A percentile compares a stretch with the other conserved stretches of the same genome.
These are phyloP conservation scores for Aeoliscus strigatus DNA, from an alignment of 2,797 vertebrate species.

Conservation along the genomic window DNA sequence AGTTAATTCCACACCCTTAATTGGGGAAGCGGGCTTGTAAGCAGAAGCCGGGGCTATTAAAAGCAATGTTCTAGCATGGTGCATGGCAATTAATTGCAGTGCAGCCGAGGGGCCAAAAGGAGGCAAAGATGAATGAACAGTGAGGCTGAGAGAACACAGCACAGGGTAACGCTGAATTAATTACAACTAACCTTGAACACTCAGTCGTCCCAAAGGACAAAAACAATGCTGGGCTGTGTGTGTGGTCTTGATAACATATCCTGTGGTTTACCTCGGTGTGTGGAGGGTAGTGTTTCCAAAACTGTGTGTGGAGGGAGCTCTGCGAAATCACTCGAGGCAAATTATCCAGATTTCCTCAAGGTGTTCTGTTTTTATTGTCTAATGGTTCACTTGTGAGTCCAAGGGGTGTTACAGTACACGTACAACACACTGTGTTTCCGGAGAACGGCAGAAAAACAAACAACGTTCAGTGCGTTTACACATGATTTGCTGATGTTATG, in stretches of 20 bases:
- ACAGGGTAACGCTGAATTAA: constrained; percentile 36
- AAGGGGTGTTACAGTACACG: too few relatives aligned
- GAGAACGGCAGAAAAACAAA: too few relatives aligned
- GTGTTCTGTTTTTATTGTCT: too few relatives aligned
- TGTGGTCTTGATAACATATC: constrained; percentile 2
- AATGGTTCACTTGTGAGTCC: too few relatives aligned
- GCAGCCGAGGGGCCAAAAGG: constrained; percentile 18
- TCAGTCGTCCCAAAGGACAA: constrained; percentile 25
- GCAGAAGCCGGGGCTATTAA: constrained; percentile 25
- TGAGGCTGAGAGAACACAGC: constrained; percentile 11
- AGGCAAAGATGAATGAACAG: constrained; percentile 32
- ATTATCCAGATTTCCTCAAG: too few relatives aligned
- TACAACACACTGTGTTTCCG: too few relatives aligned
- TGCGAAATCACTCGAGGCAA: too few relatives aligned
- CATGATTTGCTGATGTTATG: too few relatives aligned
- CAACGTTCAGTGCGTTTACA: too few relatives aligned
- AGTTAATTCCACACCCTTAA: constrained; percentile 27
- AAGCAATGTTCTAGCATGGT: constrained; percentile 13
- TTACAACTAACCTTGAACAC: constrained; percentile 48
- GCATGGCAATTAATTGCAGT: constrained; percentile 35
- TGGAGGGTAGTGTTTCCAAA: too few relatives aligned
- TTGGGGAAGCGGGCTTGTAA: constrained; percentile 21
- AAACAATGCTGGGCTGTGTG: constrained; percentile 12
- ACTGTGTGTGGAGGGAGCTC: too few relatives aligned
- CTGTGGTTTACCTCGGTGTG: background rate